phyloP scores from a whole-genome alignment of 2,113 vertebrate genomes.

The Coryphaenoides rupestris region DNA sequence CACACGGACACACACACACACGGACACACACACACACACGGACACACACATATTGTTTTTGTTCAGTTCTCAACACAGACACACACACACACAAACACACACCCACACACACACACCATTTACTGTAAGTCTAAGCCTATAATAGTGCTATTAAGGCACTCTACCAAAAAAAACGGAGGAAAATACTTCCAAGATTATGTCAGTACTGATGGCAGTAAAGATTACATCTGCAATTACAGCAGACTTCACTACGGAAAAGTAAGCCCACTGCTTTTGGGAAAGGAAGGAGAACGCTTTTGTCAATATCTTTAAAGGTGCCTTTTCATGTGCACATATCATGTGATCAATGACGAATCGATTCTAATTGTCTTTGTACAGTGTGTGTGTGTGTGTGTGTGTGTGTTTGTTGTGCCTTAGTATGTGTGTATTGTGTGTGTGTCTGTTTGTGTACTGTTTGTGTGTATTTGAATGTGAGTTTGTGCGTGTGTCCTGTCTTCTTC shows the following conservation, averaged over 20 bases:
- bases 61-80: too few species aligned
- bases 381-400: neutral
- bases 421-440: too few species aligned
- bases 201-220: constrained; percentile 53
- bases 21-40: neutral
- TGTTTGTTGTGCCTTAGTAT: too few species aligned
- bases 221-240: constrained; percentile 48
- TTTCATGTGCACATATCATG: neutral
- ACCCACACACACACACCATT: constrained; percentile 28
- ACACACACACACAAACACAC: constrained; percentile 13
- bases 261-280: constrained; percentile 17
- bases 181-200: constrained; percentile 55
- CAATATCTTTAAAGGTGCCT: constrained; percentile 16
- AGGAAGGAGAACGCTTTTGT: constrained; percentile 19
- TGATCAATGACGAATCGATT: neutral
- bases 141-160: constrained; percentile 53
- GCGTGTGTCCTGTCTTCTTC: too few species aligned
- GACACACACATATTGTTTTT: too few species aligned
- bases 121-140: constrained; percentile 13
- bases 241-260: constrained; percentile 54
- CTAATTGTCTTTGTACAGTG: neutral
- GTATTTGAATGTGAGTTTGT: too few species aligned
- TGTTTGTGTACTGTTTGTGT: too few species aligned
- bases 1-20: neutral
- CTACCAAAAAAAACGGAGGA: constrained; percentile 49